Base-by-base conservation (phyloP, 2,888 invertebrate genomes). In the Acanthopleura granulata region DNA sequence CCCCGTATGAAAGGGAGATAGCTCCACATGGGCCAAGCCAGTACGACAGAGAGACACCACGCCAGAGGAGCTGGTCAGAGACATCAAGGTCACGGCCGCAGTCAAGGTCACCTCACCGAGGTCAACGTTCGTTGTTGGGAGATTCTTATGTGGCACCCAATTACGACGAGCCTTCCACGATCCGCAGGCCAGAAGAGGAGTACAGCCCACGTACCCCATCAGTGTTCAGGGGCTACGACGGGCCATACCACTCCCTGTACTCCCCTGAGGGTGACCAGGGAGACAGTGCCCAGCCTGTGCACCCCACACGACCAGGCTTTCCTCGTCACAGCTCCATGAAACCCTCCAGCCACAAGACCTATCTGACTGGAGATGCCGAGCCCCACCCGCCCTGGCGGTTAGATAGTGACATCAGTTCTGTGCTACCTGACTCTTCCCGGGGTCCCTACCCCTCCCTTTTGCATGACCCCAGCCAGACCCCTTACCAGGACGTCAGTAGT, bases 271-370 rank as follows among this genome's bases (percentile, higher is more conserved):
- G 83, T 74, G 85, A 87, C 70, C 85, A 85, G 30, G n/a, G 3
- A n/a, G 71, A 49, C 49, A n/a, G 27, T 15, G 15, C 40, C 1
- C 16, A 16, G 15, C 49, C 71, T 14, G 4, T 1, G 16, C 40
- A 49, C 16, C 71, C 71, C 14, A 25, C 78, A 49, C 75, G 77
- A 69, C 83, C 84, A 74, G 80, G 81, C 18, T 83, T 86, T 51
- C 86, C 87, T 61, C 81, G 87, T 30, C 87, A 87, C 72, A 87
- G 87, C 78, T 86, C 87, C 62, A 83, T 86, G 85, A 87, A 86
- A 75, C 87, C 87, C 25, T 78, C 82, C 66, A 14, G 18, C 49
- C 40, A 40, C n/a, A 16, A 25, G 18, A 73, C 76, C 25, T 74
- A 70, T 66, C 71, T 76, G 25, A 73, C 76, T 1, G 66, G 73